Evolutionary conservation across 2,113 vertebrate genomes (phyloP), one percentile per base, ranked within the genome.

Genomic region (Clarias gariepinus): DNA sequence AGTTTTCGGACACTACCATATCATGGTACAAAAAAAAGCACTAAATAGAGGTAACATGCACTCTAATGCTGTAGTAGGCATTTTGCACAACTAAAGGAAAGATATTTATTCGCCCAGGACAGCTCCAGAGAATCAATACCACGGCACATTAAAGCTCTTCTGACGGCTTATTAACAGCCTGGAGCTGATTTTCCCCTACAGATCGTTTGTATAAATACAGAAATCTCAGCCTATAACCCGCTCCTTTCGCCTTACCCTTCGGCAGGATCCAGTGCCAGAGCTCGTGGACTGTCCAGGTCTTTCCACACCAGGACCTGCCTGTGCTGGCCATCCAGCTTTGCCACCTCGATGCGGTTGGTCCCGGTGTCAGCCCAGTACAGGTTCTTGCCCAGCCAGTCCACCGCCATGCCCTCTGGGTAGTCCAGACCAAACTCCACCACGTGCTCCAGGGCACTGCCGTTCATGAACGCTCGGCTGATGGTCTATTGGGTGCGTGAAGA

Each of bases 361-460:
- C 98, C 98, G 0, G 98, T 99, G 84, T 99, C 98, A 0, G 98
- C 97, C 98, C 98, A 99, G 91, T 98, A 99, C 58, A 99, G 96
- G 93, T 99, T 99, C 81, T 95, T 96, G 33, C 97, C 97, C 96
- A 99, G 97, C 98, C 98, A 99, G 94, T 99, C 98, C 0, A 99
- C 97, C 0, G 98, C 97, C 96, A 99, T 97, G 90, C 98, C 97
- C 89, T 99, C 98, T 0, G 98, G 98, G 93, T 98, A 99, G 91
- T 98, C 98, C 0, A 99, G 94, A 53, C 98, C 98, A 83, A 99
- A 99, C 92, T 99, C 96, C 3, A 99, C 96, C 74, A 99, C 96
- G 0, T 97, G 97, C 60, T 99, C 97, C 76, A 98, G 94, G 0
- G 96, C 96, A 91, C 98, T 99, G 84, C 98, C 98, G 0, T 99